Conservation (phyloP, 2,888 invertebrate species). For the Amiota mariae region DNA sequence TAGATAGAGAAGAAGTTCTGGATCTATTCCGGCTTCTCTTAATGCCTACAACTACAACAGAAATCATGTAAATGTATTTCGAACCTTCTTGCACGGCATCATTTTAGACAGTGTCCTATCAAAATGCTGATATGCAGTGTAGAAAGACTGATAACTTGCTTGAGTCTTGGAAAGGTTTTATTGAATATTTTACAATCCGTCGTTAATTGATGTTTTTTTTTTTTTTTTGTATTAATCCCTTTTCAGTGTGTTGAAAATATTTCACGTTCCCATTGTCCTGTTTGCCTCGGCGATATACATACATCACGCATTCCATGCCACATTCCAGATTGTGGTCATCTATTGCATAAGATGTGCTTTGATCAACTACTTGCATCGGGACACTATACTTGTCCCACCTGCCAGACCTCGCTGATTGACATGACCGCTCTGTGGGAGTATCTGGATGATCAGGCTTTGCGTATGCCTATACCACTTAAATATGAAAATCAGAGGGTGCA, state of each 20-base stretch:
- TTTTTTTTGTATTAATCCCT: slow-evolving; percentile 22
- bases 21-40: too few species aligned
- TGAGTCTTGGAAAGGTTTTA: too few species aligned
- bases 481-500: slow-evolving; percentile 86
- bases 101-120: too few species aligned
- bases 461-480: slow-evolving; percentile 88
- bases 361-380: slow-evolving; percentile 83
- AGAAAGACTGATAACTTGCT: too few species aligned
- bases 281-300: slow-evolving; percentile 92
- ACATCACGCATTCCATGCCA: slow-evolving; percentile 91
- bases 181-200: too few species aligned
- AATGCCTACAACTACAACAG: too few species aligned
- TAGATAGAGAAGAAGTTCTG: too few species aligned
- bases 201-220: background rate
- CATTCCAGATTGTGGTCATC: slow-evolving; percentile 91
- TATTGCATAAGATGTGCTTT: slow-evolving; percentile 89
- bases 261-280: slow-evolving; percentile 90
- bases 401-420: slow-evolving; percentile 89
- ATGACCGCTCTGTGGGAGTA: slow-evolving; percentile 85
- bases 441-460: slow-evolving; percentile 86
- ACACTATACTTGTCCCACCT: slow-evolving; percentile 91
- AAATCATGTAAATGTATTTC: too few species aligned
- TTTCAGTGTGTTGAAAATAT: slow-evolving; percentile 91
- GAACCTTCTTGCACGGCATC: too few species aligned
- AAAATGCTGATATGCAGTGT: too few species aligned